Base-by-base conservation (phyloP, 2,797 vertebrate species). In the Sebastes taczanowskii region DNA sequence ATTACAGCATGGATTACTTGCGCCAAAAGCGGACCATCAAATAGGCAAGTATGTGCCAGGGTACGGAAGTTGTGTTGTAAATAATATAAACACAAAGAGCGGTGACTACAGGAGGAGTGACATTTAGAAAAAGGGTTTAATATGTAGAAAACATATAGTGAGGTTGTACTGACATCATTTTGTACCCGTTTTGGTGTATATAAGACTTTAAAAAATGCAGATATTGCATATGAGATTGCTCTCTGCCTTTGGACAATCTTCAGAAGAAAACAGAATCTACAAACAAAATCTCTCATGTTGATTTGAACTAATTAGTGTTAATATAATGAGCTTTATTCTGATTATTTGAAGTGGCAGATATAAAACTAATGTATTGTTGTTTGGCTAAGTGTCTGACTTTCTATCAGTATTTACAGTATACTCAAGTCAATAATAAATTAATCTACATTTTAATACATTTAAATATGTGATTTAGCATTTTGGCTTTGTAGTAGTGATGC, bases 1-100 rank as follows among this genome's bases (percentile, higher is more conserved):
- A 89, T 84, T 86, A 86, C 71, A 55, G 52, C 27, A 16, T 60
- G 64, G 64, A 89, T 23, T 71, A 78, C 56, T 53, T 27, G 25
- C 4, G 29, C 38, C 65, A 82, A 88, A 80, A 70, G 20, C 25
- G 60, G 75, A 56, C 34, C 30, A 42, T 71, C 69, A 76, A 68
- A 52, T 25, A 64, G 42, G 35, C 20, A 30, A n/a, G 18, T 6
- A 1, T 23, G 29, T 23, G 62, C 34, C 25, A 63, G 60, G 23
- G 2, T 27, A 73, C 35, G 22, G 34, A 38, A 49, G 69, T 38
- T 64, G 16, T 42, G 52, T 62, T 61, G 35, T 62, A 66, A 67
- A 62, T 59, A 75, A 35, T 65, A 11, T 20, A 11, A 53, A 55
- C 0, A 3, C n/a, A 70, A 62, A 30, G 10, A 38, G 30, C 1